Conservation (phyloP, 2,797 vertebrate species). For the Tolypeutes matacus region DNA sequence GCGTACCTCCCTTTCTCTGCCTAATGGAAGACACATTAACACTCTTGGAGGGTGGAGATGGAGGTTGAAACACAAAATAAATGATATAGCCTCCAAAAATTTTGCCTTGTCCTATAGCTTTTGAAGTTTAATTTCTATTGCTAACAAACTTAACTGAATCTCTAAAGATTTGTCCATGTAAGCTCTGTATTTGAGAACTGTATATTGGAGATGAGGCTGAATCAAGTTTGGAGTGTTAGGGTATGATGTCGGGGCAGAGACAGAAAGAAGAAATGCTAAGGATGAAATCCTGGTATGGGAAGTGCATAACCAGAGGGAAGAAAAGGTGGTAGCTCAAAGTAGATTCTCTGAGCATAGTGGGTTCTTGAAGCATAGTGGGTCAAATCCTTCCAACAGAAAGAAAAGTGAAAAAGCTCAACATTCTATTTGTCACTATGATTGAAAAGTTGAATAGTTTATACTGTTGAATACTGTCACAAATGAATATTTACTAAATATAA, state of each 20-base stretch:
- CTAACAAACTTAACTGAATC: not conserved
- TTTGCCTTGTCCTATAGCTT: not conserved
- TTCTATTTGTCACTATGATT: not conserved
- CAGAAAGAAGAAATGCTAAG: not conserved
- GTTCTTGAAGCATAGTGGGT: not conserved
- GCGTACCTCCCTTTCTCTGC: not conserved
- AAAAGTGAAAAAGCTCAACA: not conserved
- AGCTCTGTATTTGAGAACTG: not conserved
- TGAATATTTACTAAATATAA: not conserved
- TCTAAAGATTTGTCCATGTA: not conserved
- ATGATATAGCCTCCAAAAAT: not conserved
- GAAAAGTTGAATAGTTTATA: not conserved
- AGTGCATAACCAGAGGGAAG: not conserved
- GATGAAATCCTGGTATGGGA: not conserved
- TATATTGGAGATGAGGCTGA: not conserved
- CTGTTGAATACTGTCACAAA: conserved; percentile 1
- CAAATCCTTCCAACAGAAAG: not conserved
- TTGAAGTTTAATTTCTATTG: not conserved
- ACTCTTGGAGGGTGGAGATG: not conserved
- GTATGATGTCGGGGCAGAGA: not conserved
- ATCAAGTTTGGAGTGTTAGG: not conserved
- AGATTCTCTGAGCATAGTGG: not conserved
- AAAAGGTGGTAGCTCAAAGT: not conserved
- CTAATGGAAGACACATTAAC: not conserved
- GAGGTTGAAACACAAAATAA: not conserved